Evolutionary conservation across 2,797 vertebrate species (phyloP).

Genomic region (Valencia hispanica): DNA sequence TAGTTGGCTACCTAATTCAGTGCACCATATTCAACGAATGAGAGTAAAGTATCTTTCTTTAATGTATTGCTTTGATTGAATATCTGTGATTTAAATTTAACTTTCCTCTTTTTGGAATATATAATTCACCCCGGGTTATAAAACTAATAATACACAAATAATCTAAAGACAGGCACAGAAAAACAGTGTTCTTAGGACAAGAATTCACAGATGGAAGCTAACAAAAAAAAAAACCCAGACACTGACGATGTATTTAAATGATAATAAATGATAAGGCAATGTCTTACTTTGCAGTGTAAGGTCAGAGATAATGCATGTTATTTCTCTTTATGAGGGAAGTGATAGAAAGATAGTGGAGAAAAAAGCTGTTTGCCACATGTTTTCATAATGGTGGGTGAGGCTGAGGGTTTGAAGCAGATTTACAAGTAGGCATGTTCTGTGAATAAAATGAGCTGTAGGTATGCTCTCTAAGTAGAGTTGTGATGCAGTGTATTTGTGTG

Average conservation of each 20-base stretch:
- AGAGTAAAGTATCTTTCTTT: too few relatives aligned
- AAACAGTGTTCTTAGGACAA: not conserved
- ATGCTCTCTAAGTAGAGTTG: not conserved
- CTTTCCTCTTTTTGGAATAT: too few relatives aligned
- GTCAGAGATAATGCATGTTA: constrained; percentile 1
- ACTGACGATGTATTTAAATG: not conserved
- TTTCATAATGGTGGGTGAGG: not conserved
- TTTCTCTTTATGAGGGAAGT: not conserved
- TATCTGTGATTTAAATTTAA: too few relatives aligned
- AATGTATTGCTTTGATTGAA: too few relatives aligned
- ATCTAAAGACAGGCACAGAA: not conserved
- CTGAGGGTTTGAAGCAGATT: not conserved
- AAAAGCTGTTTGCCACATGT: not conserved
- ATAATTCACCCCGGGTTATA: not conserved
- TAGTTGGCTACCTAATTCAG: too few relatives aligned
- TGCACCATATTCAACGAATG: too few relatives aligned
- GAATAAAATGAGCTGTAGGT: not conserved
- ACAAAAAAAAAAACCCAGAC: not conserved
- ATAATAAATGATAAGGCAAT: not conserved
- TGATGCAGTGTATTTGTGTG: not conserved
- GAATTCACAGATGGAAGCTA: not conserved
- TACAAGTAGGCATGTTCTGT: not conserved
- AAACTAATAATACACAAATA: not conserved
- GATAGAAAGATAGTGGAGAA: not conserved
- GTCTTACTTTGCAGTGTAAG: not conserved